Percentiles rank a stretch among this genome's conserved stretches.
Evolutionary conservation across 2,888 invertebrate species (phyloP).

Genomic region (Linhomoeus sp.): DNA sequence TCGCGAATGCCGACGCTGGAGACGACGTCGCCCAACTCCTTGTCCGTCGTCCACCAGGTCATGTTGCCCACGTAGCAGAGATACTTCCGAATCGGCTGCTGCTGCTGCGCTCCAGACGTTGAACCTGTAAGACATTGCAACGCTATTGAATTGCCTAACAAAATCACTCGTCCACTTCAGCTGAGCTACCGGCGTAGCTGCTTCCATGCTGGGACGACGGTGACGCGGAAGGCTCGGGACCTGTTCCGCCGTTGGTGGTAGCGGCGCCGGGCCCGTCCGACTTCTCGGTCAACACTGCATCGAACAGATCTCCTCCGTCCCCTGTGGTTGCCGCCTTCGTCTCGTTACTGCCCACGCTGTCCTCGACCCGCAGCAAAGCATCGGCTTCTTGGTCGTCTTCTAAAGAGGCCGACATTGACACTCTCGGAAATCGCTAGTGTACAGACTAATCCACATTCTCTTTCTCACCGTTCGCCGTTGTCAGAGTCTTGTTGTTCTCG

Average conservation of each 20-base stretch:
- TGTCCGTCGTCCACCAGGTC: slow-evolving; percentile 49
- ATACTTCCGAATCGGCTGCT: slow-evolving; percentile 28
- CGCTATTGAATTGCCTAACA: too few relatives aligned
- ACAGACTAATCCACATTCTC: too few relatives aligned
- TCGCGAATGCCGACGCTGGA: slow-evolving; percentile 69
- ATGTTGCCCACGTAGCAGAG: slow-evolving; percentile 93
- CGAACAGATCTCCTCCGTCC: neutral
- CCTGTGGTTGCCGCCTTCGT: neutral
- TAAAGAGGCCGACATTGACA: too few relatives aligned
- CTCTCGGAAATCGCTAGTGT: neutral
- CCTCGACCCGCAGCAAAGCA: neutral
- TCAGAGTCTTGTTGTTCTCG: neutral
- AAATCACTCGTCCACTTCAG: too few relatives aligned
- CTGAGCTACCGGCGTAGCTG: too few relatives aligned
- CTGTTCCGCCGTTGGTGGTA: neutral
- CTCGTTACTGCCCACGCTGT: slow-evolving; percentile 2
- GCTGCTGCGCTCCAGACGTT: slow-evolving; percentile 9
- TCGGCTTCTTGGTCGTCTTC: neutral
- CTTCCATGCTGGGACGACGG: too few relatives aligned
- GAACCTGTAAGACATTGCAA: too few relatives aligned
- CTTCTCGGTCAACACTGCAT: neutral
- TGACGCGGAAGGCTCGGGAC: neutral
- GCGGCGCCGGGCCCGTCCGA: neutral
- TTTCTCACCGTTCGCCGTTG: neutral
- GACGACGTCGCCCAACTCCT: slow-evolving; percentile 71